These are phyloP conservation scores for Bellardia bayeri DNA, from an alignment of 2,888 invertebrate species.

Conservation along the genomic window DNA sequence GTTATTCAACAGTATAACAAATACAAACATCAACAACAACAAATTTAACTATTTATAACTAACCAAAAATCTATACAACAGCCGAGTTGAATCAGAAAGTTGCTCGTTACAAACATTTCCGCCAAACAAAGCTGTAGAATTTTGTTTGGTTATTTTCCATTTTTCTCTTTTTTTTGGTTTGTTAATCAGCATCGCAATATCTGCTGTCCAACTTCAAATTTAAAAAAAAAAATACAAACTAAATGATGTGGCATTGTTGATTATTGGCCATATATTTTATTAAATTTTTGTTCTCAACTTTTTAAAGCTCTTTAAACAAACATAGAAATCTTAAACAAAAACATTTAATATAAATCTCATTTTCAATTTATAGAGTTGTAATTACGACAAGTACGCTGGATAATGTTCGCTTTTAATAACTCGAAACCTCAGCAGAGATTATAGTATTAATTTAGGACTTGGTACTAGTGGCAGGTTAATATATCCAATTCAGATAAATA, in stretches of 20 bases:
- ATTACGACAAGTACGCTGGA: too few species aligned
- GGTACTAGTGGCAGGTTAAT: too few species aligned
- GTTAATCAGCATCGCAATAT: conserved; percentile 16
- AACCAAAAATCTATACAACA: conserved; percentile 3
- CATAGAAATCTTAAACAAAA: too few species aligned
- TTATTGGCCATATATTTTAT: neutral
- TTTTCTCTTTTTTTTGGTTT: neutral
- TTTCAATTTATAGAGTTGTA: too few species aligned
- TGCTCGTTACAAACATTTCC: conserved; percentile 7
- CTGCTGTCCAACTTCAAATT: neutral
- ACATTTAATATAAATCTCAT: too few species aligned
- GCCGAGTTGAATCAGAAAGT: neutral
- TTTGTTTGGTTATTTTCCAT: neutral
- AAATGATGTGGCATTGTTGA: neutral
- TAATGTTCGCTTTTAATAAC: too few species aligned
- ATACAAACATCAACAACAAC: neutral
- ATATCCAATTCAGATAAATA: too few species aligned
- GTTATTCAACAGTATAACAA: neutral
- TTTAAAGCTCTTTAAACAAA: neutral
- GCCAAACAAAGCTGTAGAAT: neutral
- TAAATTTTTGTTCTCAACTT: neutral
- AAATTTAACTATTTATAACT: neutral
- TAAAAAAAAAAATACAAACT: neutral
- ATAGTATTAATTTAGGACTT: too few species aligned
- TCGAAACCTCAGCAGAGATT: too few species aligned